phyloP scores from a whole-genome alignment of 2,888 invertebrate species.

The Micoletzkya japonica region DNA sequence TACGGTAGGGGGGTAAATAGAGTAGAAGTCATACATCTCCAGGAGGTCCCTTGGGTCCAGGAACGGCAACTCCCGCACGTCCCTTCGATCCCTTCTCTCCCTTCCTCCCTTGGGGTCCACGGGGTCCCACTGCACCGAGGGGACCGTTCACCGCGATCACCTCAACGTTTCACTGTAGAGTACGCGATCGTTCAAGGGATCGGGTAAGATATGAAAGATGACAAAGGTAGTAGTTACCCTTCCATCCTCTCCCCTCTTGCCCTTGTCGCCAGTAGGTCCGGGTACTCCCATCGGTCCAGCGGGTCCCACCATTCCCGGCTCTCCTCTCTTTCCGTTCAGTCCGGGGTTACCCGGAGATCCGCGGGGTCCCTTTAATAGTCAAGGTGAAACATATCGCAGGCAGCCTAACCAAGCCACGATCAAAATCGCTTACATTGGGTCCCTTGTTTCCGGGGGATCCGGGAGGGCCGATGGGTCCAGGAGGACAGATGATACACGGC shows the following conservation, averaged over 20 bases:
- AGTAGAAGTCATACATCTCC: conserved; percentile 48
- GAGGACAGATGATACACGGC: conserved; percentile 62
- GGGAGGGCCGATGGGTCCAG: conserved; percentile 54
- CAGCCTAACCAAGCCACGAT: background rate
- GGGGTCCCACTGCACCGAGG: conserved; percentile 46
- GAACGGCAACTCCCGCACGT: conserved; percentile 47
- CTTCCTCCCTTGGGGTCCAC: conserved; percentile 49
- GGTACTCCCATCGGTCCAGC: conserved; percentile 55
- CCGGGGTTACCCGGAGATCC: conserved; percentile 55
- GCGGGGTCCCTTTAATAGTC: conserved; percentile 38
- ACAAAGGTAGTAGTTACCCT: no score
- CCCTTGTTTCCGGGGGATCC: conserved; percentile 59
- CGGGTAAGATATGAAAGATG: background rate
- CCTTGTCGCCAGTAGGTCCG: conserved; percentile 47
- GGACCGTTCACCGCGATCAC: conserved; percentile 44
- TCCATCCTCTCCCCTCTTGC: conserved; percentile 50
- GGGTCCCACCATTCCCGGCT: conserved; percentile 62
- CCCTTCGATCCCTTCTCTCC: conserved; percentile 53
- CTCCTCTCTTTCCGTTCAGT: conserved; percentile 60
- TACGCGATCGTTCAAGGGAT: background rate
- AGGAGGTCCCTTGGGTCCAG: conserved; percentile 51
- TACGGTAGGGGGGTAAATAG: background rate
- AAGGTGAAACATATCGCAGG: background rate
- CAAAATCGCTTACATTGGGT: conserved; percentile 44
- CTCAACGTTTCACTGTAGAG: no score